Evolutionary conservation across 1,140 invertebrate genomes (phyloP), one percentile per base, ranked within the genome.

Genomic region (Cepaea nemoralis): DNA sequence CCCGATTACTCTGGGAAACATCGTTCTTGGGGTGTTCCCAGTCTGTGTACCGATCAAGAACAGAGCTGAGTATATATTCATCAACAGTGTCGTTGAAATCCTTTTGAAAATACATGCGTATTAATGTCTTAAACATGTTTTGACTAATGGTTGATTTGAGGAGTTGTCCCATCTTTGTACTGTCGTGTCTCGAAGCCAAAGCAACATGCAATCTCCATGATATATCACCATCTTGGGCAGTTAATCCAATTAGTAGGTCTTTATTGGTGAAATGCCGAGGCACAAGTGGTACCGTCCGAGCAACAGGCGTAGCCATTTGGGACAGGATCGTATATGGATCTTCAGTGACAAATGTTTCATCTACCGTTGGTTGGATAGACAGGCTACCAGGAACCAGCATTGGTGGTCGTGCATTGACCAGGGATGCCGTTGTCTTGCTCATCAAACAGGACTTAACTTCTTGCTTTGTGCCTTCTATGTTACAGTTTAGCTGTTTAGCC

Each of bases 401-500:
- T 3, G 39, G 14, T 16, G 24, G 1, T 3, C 27, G 37, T 39
- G 24, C 69, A 6, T 40, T 70, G 27, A 40, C 33, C 37, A 70
- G 10, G 0, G 8, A 16, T n/a, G 19, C 35, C 0, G 69, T n/a
- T 39, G 69, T 27, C 24, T 40, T 37, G 12, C 3, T 42, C 71
- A 74, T 74, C 33, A 74, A 74, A 45, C 71, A 74, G 33, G 24
- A 1, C 71, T 74, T 74, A 19, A 74, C 31, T 45, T 48, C 71
- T 16, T n/a, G 22, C 5, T 16, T 74, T 74, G 39, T 33, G 31
- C 14, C 8, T 3, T 16, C 2, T 8, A 35, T 48, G 22, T 31
- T 50, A 31, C 71, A 74, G 8, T 45, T 27, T 31, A 74, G 33
- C 1, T 8, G 12, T 14, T 74, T 74, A 22, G 71, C 39, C 16